phyloP scores from a whole-genome alignment of 2,113 vertebrate genomes.

The Aleadryas rufinucha region DNA sequence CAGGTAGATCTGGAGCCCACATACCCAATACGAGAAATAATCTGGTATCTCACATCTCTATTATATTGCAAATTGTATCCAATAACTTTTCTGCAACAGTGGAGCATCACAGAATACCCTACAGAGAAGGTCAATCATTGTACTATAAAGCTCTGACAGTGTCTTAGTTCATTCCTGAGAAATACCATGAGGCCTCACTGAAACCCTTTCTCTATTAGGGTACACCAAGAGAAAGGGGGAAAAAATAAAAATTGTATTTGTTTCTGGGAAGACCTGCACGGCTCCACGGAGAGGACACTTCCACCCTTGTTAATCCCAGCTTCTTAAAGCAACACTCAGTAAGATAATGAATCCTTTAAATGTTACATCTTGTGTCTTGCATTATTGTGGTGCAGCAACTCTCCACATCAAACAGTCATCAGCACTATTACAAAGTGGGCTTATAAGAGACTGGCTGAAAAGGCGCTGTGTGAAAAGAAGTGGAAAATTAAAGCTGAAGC shows the following conservation, averaged over 20 bases:
- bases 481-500: constrained; percentile 99
- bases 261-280: constrained; percentile 6
- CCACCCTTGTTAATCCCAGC: constrained; percentile 68
- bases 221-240: neutral
- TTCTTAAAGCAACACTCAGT: constrained; percentile 85
- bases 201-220: neutral
- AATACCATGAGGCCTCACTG: neutral
- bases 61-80: neutral
- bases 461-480: constrained; percentile 95
- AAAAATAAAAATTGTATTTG: neutral
- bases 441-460: constrained; percentile 83
- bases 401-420: constrained; percentile 94
- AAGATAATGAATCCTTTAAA: constrained; percentile 94
- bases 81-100: neutral
- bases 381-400: constrained; percentile 86
- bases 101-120: neutral
- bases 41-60: neutral
- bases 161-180: neutral
- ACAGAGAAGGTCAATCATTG: neutral
- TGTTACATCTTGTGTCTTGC: constrained; percentile 91
- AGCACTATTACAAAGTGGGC: constrained; percentile 89
- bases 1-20: neutral
- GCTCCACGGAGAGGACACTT: constrained; percentile 55
- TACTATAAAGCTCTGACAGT: neutral
- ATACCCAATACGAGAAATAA: neutral